Conservation (phyloP, 2,888 invertebrate species). For the Campoletis raptor region DNA sequence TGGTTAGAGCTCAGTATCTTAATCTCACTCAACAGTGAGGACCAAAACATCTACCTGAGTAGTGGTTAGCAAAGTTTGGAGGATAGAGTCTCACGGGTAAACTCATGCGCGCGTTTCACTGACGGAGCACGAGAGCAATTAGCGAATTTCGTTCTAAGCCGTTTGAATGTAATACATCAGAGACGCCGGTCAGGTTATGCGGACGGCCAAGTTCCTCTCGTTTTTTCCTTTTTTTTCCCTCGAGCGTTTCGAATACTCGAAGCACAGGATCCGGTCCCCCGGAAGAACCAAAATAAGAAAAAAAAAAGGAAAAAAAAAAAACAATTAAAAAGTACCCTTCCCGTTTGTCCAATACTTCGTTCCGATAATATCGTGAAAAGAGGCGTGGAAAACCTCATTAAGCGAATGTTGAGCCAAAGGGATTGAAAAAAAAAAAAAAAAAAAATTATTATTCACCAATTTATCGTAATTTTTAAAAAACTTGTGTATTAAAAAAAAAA, state of each 20-base stretch:
- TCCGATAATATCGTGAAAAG: not conserved
- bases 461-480: not conserved
- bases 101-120: constrained; percentile 22
- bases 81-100: constrained; percentile 8
- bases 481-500: not conserved
- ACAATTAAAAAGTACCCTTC: not conserved
- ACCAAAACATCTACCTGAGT: constrained; percentile 28
- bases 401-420: not conserved
- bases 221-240: constrained; percentile 18
- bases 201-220: constrained; percentile 16
- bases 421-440: not conserved
- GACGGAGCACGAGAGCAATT: constrained; percentile 61
- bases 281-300: constrained; percentile 11
- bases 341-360: not conserved
- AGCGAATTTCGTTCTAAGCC: constrained; percentile 55
- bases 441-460: not conserved
- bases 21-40: not conserved
- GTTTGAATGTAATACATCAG: constrained; percentile 30
- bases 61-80: constrained; percentile 40
- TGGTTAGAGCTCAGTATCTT: not conserved
- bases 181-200: constrained; percentile 32
- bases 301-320: not conserved
- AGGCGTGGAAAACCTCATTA: not conserved
- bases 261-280: not conserved
- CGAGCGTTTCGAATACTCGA: constrained; percentile 15